phyloP scores from a whole-genome alignment of 2,113 vertebrate genomes.

The Amphilophus citrinellus region DNA sequence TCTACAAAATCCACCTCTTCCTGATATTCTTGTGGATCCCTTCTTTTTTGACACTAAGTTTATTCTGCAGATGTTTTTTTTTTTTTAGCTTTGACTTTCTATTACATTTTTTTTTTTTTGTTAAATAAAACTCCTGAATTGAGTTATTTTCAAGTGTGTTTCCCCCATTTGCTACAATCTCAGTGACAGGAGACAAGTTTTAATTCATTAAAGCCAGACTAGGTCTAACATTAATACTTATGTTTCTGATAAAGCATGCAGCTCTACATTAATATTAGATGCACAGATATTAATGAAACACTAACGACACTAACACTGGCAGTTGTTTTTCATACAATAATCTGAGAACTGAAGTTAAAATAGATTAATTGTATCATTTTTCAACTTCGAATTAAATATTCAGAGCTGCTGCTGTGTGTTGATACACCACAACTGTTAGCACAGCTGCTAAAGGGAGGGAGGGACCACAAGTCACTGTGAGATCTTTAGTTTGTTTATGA shows the following conservation, averaged over 20 bases:
- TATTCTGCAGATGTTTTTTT: not conserved
- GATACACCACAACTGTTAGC: slow-evolving; percentile 32
- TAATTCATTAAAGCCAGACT: not conserved
- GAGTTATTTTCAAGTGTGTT: not conserved
- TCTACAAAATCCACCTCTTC: too few relatives aligned
- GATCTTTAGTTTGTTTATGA: slow-evolving; percentile 32
- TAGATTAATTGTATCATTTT: slow-evolving; percentile 5
- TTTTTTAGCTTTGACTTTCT: not conserved
- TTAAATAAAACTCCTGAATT: not conserved
- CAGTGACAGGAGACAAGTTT: not conserved
- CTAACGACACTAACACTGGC: not conserved
- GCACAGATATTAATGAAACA: not conserved
- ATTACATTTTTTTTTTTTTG: not conserved
- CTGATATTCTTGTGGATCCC: not conserved
- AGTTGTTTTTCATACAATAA: slow-evolving; percentile 1
- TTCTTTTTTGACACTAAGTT: not conserved
- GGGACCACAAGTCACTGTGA: slow-evolving; percentile 8
- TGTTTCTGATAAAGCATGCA: not conserved
- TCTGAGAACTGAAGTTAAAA: not conserved
- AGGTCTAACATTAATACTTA: not conserved
- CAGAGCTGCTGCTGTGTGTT: slow-evolving; percentile 13
- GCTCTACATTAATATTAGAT: slow-evolving; percentile 7
- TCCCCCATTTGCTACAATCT: too few relatives aligned
- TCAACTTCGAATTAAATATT: not conserved
- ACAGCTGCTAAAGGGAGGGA: slow-evolving; percentile 32